Conservation (phyloP, 1,140 invertebrate genomes). For the Diorhabda elongata region DNA sequence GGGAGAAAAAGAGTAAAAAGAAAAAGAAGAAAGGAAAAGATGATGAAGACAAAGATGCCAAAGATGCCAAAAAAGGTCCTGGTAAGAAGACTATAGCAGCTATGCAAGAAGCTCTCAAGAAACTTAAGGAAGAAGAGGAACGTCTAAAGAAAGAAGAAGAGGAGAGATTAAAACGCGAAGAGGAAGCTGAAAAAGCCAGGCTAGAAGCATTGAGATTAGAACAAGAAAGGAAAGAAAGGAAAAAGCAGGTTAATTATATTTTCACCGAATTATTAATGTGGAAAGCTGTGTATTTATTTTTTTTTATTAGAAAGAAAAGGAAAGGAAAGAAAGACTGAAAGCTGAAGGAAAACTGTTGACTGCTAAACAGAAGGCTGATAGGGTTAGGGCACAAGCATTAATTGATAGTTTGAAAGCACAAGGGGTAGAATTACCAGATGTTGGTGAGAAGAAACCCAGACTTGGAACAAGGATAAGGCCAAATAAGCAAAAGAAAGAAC, state of each 20-base stretch:
- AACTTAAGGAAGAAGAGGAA: slow-evolving; percentile 89
- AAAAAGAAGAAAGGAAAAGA: slow-evolving; percentile 49
- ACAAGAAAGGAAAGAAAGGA: slow-evolving; percentile 82
- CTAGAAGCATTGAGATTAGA: slow-evolving; percentile 71
- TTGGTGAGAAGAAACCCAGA: slow-evolving; percentile 66
- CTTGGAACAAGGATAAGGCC: slow-evolving; percentile 70
- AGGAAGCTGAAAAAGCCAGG: slow-evolving; percentile 68
- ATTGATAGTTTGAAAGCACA: slow-evolving; percentile 83
- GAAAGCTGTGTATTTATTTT: too few relatives aligned
- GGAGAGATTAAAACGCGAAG: slow-evolving; percentile 68
- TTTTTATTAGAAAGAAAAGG: slow-evolving; percentile 61
- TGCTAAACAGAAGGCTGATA: slow-evolving; percentile 86
- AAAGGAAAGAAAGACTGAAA: slow-evolving; percentile 86
- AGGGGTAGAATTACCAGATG: slow-evolving; percentile 65
- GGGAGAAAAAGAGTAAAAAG: slow-evolving; percentile 47
- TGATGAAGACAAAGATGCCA: slow-evolving; percentile 44
- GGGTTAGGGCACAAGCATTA: slow-evolving; percentile 80
- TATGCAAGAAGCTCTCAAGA: slow-evolving; percentile 84
- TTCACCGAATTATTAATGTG: background rate
- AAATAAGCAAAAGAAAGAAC: slow-evolving; percentile 62
- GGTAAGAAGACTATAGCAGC: slow-evolving; percentile 76
- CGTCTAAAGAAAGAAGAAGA: slow-evolving; percentile 72
- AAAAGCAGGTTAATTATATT: slow-evolving; percentile 62
- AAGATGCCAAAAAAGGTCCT: slow-evolving; percentile 56
- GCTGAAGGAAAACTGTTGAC: slow-evolving; percentile 92